Conservation (phyloP, 2,113 vertebrate species). For the Actenoides lindsayi region DNA sequence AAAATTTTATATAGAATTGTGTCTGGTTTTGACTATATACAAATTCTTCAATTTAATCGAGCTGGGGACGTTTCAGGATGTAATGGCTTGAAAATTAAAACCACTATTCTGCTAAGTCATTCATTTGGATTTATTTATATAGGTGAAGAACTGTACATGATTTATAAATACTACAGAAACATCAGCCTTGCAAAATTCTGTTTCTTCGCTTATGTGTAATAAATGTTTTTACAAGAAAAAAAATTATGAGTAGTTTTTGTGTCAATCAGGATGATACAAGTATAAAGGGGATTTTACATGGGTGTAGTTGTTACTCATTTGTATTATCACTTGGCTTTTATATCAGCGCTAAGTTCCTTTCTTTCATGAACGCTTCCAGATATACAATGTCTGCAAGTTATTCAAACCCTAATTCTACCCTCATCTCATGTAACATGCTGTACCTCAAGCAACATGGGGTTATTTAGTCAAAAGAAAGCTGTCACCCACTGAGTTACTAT, state of each 20-base stretch:
- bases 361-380: neutral
- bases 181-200: neutral
- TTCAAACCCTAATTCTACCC: neutral
- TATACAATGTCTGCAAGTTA: neutral
- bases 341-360: constrained; percentile 3
- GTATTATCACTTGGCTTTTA: neutral
- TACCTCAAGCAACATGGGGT: neutral
- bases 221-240: neutral
- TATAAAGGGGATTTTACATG: neutral
- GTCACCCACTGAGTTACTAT: neutral
- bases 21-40: neutral
- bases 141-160: neutral
- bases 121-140: neutral
- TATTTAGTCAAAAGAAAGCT: neutral
- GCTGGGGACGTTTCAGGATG: neutral
- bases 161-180: neutral
- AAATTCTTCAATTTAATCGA: neutral
- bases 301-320: neutral
- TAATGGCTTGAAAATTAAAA: neutral
- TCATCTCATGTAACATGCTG: neutral
- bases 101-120: neutral
- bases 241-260: neutral
- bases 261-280: neutral
- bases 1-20: neutral
- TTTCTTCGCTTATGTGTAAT: neutral